Conservation (phyloP, 2,113 vertebrate genomes). For the Pterophyllum scalare region DNA sequence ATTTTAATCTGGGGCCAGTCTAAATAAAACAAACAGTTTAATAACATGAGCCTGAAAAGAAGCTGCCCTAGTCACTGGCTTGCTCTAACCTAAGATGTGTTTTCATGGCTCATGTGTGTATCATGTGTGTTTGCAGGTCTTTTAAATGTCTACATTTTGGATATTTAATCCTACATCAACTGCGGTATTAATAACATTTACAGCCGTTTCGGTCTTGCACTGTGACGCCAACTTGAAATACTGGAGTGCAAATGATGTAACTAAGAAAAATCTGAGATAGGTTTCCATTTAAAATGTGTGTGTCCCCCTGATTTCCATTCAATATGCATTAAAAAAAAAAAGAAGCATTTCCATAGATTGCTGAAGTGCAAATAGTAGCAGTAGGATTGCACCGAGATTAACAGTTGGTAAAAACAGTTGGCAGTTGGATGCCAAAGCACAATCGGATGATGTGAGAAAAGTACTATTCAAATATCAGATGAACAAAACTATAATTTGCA, state of each 20-base stretch:
- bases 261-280: too few relatives aligned
- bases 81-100: not conserved
- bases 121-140: not conserved
- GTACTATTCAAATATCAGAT: conserved; percentile 7
- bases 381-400: not conserved
- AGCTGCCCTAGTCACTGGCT: not conserved
- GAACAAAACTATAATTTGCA: conserved; percentile 11
- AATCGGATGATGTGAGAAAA: not conserved
- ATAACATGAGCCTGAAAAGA: not conserved
- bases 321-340: not conserved
- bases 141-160: not conserved
- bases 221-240: too few relatives aligned
- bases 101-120: not conserved
- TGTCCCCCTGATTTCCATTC: too few relatives aligned
- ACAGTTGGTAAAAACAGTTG: not conserved
- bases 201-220: not conserved
- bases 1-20: not conserved
- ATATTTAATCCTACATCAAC: not conserved
- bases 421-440: not conserved
- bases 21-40: not conserved
- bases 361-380: not conserved
- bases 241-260: too few relatives aligned
- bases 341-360: not conserved
- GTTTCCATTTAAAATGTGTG: too few relatives aligned
- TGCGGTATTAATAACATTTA: not conserved